Base-by-base conservation (phyloP, 2,113 vertebrate species). In the Dascyllus trimaculatus region DNA sequence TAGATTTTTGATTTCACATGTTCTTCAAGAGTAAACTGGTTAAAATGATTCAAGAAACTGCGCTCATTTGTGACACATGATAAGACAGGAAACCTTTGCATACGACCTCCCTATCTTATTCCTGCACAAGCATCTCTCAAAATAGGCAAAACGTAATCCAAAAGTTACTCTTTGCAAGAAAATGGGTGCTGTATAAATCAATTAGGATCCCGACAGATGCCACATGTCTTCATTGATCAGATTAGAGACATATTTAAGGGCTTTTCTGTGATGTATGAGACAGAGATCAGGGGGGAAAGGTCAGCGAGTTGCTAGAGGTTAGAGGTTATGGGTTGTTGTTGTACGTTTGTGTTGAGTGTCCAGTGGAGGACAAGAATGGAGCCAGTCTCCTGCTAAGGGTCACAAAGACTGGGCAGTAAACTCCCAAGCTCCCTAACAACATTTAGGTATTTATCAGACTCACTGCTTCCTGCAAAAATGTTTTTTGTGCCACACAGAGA, bases 271-370 rank as follows among this genome's bases (percentile, higher is more conserved):
- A 93, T 82, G 52, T 65, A 90, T 87, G 71, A 48, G 88, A 87
- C 77, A 82, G 56, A 85, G 91, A 56, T 88, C 91, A 89, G 63
- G 56, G 83, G 86, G 80, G 14, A 90, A 85, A 87, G 90, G 89
- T 92, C 85, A 81, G 19, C 0, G 29, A 72, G 81, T 78, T 78
- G 75, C 60, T 58, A 7, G 76, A 80, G 89, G 90, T 92, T n/a
- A 85, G 32, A 82, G 91, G 90, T 88, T 57, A 57, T 38, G 52
- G 49, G 59, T 63, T 78, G 77, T 60, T 60, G 79, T 88, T 88
- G 81, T 90, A 91, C 80, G 64, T 89, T 88, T 88, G 76, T 78
- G 60, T 65, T 65, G 78, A 69, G 63, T 53, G 79, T 88, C 84
- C 80, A 84, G 71, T 63, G 76, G 66, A 84, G 84, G 74, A 81